Conservation (phyloP, 2,113 vertebrate genomes). For the Stegastes partitus region DNA sequence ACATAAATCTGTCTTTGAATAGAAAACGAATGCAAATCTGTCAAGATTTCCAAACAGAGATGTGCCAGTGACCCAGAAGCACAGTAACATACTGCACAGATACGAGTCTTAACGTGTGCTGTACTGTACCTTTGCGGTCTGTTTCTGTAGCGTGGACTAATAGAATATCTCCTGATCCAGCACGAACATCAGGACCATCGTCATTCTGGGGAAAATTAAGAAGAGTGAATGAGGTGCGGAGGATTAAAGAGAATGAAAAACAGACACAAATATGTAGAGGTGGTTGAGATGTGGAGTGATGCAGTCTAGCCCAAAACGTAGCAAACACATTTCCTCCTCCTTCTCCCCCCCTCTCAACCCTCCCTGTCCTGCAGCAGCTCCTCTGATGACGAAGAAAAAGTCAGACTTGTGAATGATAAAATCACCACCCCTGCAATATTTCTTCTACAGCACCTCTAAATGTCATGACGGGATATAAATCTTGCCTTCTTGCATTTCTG, state of each 20-base stretch:
- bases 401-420: constrained; percentile 57
- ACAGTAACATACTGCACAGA: constrained; percentile 22
- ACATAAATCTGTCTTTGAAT: constrained; percentile 8
- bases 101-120: neutral
- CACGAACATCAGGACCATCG: constrained; percentile 96
- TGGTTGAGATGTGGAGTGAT: constrained; percentile 39
- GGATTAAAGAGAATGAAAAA: neutral
- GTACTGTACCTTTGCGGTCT: constrained; percentile 93
- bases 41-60: constrained; percentile 13
- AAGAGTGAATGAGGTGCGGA: neutral
- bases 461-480: constrained; percentile 10
- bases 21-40: constrained; percentile 13
- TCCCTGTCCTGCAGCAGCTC: constrained; percentile 70
- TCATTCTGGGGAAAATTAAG: constrained; percentile 86
- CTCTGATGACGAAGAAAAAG: constrained; percentile 65
- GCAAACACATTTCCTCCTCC: constrained; percentile 43
- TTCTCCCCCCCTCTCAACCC: constrained; percentile 16
- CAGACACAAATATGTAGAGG: constrained; percentile 1
- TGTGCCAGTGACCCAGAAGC: constrained; percentile 55
- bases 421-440: constrained; percentile 36
- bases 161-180: constrained; percentile 95
- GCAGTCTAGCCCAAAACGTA: constrained; percentile 65
- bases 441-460: constrained; percentile 24
- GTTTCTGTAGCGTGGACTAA: constrained; percentile 98
- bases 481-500: neutral